Evolutionary conservation across 2,113 vertebrate species (phyloP), one percentile per base, ranked within the genome.

Genomic region (Mastomys natalensis): DNA sequence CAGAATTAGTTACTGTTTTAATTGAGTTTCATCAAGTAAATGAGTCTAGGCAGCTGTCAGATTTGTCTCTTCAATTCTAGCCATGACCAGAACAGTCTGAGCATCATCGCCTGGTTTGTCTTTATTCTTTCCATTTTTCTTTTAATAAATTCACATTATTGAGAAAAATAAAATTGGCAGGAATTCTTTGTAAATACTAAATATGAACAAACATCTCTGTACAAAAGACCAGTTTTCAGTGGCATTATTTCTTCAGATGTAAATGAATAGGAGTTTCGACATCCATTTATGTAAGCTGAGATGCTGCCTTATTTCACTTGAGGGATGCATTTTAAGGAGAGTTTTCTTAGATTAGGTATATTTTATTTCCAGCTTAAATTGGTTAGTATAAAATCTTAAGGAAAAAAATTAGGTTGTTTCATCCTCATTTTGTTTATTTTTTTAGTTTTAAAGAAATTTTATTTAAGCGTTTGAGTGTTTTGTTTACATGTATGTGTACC

Each of bases 41-140:
- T 43, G 53, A 77, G 4, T 93, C 82, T 45, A 68, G 77, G 31
- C 48, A 77, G 21, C 13, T 70, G 40, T 72, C 45, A 11, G 76
- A 78, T 89, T 73, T 88, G 19, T 73, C 82, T 72, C 2, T 51
- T 90, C 76, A 26, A 16, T 70, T 96, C 37, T 91, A 82, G 68
- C 29, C 31, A 43, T 85, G 86, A 77, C 48, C 11, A 96, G 31
- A 82, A 89, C n/a, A 86, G 22, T 90, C 76, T 93, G 84, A 72
- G 17, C 62, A 58, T 8, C 43, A 29, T 85, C 3, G 48, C 10
- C 77, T 80, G 43, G 22, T 29, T 74, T 90, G 10, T 51, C 66
- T 95, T 77, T 86, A 34, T 19, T 89, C 96, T 95, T 97, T 7
- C 86, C 37, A 93, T 17, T 95, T 66, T 97, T 40, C 24, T 92